Evolutionary conservation across 1,140 invertebrate genomes (phyloP).

Genomic region (Spodoptera litura): DNA sequence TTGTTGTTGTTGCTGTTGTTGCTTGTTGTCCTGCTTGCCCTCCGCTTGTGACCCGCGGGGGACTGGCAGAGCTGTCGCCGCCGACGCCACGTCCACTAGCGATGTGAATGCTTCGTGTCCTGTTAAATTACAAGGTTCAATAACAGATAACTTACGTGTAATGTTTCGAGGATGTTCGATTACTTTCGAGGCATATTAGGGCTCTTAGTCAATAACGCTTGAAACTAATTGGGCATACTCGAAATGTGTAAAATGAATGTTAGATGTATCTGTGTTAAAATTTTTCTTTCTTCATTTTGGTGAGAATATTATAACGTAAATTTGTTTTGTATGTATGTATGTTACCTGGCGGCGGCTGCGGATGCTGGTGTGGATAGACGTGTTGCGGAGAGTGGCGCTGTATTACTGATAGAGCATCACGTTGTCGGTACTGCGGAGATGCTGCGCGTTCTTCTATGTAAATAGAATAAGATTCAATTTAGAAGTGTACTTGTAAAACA

Average conservation of each 20-base stretch:
- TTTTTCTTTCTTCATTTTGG: no score
- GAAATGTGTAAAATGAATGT: no score
- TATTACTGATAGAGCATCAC: slow-evolving; percentile 88
- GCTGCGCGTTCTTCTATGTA: slow-evolving; percentile 41
- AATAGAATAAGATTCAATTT: background rate
- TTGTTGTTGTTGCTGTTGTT: slow-evolving; percentile 85
- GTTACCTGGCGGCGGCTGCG: slow-evolving; percentile 57
- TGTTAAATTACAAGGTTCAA: background rate
- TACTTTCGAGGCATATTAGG: no score
- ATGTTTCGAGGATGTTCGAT: no score
- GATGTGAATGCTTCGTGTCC: slow-evolving; percentile 94
- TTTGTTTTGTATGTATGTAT: no score
- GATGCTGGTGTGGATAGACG: slow-evolving; percentile 80
- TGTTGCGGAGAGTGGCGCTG: slow-evolving; percentile 89
- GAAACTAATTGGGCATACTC: no score
- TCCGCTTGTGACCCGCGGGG: slow-evolving; percentile 86
- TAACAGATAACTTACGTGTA: background rate
- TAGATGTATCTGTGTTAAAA: no score
- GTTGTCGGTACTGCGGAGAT: slow-evolving; percentile 49
- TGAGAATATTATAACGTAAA: no score
- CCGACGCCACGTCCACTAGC: slow-evolving; percentile 94
- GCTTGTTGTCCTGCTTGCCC: slow-evolving; percentile 69
- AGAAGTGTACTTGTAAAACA: no score
- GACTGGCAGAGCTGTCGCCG: slow-evolving; percentile 93
- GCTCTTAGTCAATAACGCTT: no score